Percentiles rank a stretch among this genome's conserved stretches.
phyloP scores from a whole-genome alignment of 2,888 invertebrate genomes.

The Orthosia incerta region DNA sequence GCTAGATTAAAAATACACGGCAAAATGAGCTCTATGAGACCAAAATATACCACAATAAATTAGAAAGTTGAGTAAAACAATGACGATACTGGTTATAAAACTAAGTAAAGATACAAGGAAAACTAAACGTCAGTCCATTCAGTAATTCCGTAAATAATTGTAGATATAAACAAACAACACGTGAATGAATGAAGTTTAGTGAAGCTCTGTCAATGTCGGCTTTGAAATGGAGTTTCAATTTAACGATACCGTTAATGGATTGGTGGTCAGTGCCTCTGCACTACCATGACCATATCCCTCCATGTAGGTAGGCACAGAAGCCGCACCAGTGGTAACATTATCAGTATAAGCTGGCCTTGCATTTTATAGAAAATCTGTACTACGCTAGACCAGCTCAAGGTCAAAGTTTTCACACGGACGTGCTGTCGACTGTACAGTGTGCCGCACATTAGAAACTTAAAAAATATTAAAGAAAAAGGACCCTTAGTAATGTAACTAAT shows the following conservation, averaged over 20 bases:
- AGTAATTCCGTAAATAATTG: constrained; percentile 13
- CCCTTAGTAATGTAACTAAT: not conserved
- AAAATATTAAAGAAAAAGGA: not conserved
- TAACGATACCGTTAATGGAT: constrained; percentile 21
- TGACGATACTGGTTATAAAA: not conserved
- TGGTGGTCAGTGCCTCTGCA: constrained; percentile 1
- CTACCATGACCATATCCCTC: not conserved
- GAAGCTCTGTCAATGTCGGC: not conserved
- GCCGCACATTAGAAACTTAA: too few relatives aligned
- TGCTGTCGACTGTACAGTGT: not conserved
- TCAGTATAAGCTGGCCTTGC: not conserved
- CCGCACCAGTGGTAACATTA: not conserved
- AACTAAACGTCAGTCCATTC: constrained; percentile 42
- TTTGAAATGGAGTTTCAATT: constrained; percentile 4
- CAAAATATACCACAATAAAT: not conserved
- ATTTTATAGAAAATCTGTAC: not conserved
- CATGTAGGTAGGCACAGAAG: not conserved
- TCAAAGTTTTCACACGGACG: not conserved
- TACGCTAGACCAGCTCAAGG: not conserved
- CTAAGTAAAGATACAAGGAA: constrained; percentile 32
- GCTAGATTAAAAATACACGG: not conserved
- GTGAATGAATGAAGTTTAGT: constrained; percentile 21
- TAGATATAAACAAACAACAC: constrained; percentile 7
- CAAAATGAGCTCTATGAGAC: too few relatives aligned
- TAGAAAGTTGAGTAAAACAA: not conserved